These are phyloP conservation scores for Coendou prehensilis DNA, from an alignment of 2,797 vertebrate genomes.

Conservation along the genomic window DNA sequence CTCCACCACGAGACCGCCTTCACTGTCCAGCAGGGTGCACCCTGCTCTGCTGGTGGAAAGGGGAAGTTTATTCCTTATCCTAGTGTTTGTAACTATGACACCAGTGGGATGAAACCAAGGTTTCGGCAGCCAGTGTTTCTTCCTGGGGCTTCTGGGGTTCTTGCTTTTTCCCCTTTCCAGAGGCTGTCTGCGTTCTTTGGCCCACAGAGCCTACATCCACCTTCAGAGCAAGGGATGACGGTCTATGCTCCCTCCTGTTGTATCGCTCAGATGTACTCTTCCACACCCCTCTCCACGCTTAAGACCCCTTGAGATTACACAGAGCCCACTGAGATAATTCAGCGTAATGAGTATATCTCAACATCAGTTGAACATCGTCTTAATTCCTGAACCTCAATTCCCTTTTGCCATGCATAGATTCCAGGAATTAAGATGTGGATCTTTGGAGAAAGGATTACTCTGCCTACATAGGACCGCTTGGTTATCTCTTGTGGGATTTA, in stretches of 20 bases:
- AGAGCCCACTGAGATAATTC: not conserved
- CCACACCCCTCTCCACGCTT: not conserved
- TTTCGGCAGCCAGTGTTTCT: not conserved
- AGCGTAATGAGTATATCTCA: not conserved
- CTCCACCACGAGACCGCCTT: not conserved
- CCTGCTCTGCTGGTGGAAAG: not conserved
- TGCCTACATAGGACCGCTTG: not conserved
- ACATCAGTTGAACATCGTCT: not conserved
- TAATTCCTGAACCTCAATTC: not conserved
- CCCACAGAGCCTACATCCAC: not conserved
- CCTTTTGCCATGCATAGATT: not conserved
- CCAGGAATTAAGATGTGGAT: not conserved
- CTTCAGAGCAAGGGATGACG: not conserved
- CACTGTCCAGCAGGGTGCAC: not conserved
- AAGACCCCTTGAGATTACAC: not conserved
- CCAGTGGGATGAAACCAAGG: not conserved
- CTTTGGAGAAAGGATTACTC: not conserved
- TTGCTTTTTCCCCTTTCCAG: not conserved
- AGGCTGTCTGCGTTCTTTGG: not conserved
- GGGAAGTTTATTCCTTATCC: not conserved
- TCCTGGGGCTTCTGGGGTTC: not conserved
- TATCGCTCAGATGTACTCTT: not conserved
- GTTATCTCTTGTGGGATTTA: not conserved
- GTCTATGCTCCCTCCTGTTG: not conserved
- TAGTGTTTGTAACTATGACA: not conserved